Evolutionary conservation across 2,888 invertebrate species (phyloP), one percentile per base, ranked within the genome.

Genomic region (Sturmia bella): DNA sequence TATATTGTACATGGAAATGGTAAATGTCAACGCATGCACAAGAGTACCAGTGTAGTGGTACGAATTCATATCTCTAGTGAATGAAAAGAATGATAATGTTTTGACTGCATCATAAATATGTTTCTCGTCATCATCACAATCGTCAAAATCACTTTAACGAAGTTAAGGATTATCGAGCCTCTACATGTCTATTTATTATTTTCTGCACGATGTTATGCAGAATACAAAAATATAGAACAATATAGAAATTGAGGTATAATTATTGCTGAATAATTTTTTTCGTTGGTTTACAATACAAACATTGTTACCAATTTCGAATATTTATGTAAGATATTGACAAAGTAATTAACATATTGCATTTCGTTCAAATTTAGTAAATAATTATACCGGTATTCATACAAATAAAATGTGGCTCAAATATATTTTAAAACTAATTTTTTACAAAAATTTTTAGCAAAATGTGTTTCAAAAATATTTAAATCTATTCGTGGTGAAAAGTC

Each of bases 211-310:
- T 57, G 50, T 70, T 15, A 70, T 57, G 56, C 63, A 48, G 56
- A 27, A n/a, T n/a, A n/a, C n/a, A 39, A 15, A 69, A 56, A 45
- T 39, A n/a, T 63, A 48, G 37, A 63, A 11, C 54, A 48, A 12
- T 56, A 13, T 39, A 57, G 27, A 43, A 45, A 54, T 45, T 74
- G 24, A 12, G 32, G 21, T 19, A 68, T 32, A 76, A 54, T 61
- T 52, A 61, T 43, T 61, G 37, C 37, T 61, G 19, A 54, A 13
- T 24, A 19, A 73, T 76, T 72, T 73, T 61, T 68, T 81, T 72
- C 56, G 72, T 61, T 81, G 68, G 76, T 76, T 81, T 61, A 72
- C 41, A 61, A 48, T 63, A 61, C 50, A 72, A 76, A 80, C 72
- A 72, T 75, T 66, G 59, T 15, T 50, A 24, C 27, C 37, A 63